Percentiles rank a stretch among this genome's conserved stretches.
phyloP scores from a whole-genome alignment of 1,140 invertebrate species.

The Drosophila bocqueti region DNA sequence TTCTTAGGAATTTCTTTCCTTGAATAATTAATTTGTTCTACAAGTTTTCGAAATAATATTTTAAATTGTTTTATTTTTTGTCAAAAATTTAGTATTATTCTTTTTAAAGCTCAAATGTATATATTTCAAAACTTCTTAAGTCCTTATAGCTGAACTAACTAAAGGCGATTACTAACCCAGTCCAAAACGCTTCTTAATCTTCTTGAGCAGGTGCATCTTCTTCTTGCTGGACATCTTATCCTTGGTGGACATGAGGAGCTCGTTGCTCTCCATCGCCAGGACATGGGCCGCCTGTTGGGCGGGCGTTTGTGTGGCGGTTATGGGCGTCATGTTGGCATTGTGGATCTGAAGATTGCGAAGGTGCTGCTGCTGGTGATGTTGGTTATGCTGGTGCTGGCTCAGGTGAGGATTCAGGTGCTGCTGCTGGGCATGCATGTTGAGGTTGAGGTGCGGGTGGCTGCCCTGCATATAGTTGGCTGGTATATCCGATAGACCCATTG shows the following conservation, averaged over 20 bases:
- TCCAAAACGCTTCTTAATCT: slow-evolving; percentile 86
- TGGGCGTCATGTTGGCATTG: slow-evolving; percentile 32
- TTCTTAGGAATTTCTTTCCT: neutral
- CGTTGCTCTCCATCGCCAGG: slow-evolving; percentile 68
- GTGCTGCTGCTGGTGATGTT: slow-evolving; percentile 52
- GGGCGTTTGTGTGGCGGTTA: slow-evolving; percentile 51
- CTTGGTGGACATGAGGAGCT: slow-evolving; percentile 75
- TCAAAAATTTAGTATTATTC: neutral
- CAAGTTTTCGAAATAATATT: neutral
- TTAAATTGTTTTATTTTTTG: neutral
- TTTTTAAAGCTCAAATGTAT: neutral
- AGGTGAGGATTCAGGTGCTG: slow-evolving; percentile 35
- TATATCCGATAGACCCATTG: slow-evolving; percentile 82
- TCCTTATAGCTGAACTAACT: slow-evolving; percentile 7
- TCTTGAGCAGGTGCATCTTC: slow-evolving; percentile 86
- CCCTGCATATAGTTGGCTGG: slow-evolving; percentile 77
- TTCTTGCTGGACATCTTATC: slow-evolving; percentile 84
- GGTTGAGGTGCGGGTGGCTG: slow-evolving; percentile 60
- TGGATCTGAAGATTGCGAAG: slow-evolving; percentile 46
- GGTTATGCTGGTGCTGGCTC: slow-evolving; percentile 39
- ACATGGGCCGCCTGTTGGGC: slow-evolving; percentile 71
- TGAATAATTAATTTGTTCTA: neutral
- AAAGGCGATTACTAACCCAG: slow-evolving; percentile 84
- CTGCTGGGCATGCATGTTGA: slow-evolving; percentile 34
- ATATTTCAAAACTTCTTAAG: too few relatives aligned